Base-by-base conservation (phyloP, 2,113 vertebrate genomes). In the Aptenodytes patagonicus region DNA sequence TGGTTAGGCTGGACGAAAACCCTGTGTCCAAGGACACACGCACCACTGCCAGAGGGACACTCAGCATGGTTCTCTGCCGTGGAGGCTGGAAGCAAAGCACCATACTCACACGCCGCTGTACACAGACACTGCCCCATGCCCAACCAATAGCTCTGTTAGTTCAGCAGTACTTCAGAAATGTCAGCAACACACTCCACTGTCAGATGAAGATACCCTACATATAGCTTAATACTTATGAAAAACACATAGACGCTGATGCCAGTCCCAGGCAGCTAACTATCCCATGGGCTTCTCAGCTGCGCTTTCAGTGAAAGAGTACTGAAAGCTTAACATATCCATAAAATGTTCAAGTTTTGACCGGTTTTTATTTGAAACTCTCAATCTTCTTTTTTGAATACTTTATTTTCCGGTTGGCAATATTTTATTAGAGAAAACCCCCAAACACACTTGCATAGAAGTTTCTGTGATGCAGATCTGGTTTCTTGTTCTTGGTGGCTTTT, bases 21-120 rank as follows among this genome's bases (percentile, higher is more conserved):
- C 22, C 10, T 11, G 32, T n/a, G 32, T 22, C 65, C 61, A 18
- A 42, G 51, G 20, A 75, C 54, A 73, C 6, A 1, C 5, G 3
- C 28, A 38, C 2, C 44, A 19, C 36, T 28, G 58, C 21, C 58
- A 52, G 5, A 18, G 17, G 31, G 25, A 18, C 6, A 3, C 8
- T 25, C 9, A 3, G 2, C 2, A 42, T 0, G 31, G 57, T 2
- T 81, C 22, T 49, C 10, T 36, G 22, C 58, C 1, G 0, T 1
- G 18, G 8, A 11, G 49, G 49, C 38, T 65, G 68, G 40, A 38
- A 69, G 58, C 49, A 65, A 51, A 81, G 60, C 58, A 34, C 29
- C 4, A 9, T 7, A 24, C 22, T 55, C 57, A n/a, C 40, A 2
- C 7, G 40, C 12, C 2, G 1, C 34, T 13, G 24, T 3, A n/a